Evolutionary conservation across 2,797 vertebrate species (phyloP), one percentile per base, ranked within the genome.

Genomic region (Philypnodon macrostomus): DNA sequence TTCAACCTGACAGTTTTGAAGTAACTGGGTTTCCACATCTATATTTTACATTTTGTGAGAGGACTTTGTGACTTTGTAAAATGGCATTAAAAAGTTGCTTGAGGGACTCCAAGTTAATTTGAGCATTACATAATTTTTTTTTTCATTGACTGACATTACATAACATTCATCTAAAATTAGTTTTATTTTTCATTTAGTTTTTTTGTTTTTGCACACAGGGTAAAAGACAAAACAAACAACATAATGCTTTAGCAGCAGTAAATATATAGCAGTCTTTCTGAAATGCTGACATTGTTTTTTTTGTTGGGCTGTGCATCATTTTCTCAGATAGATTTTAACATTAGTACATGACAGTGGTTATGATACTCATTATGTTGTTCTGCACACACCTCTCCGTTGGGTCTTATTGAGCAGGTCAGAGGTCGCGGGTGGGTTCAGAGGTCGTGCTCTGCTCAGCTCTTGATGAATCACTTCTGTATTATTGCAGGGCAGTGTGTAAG

Each of bases 361-460:
- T 69, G 75, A 75, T 67, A 45, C 69, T 81, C 68, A 75, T 85
- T 81, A 80, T 73, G 71, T 53, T 65, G 65, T 75, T 84, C 67
- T 77, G 46, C 63, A 38, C 2, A 38, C 58, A 70, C 58, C 63
- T 56, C 39, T 49, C 16, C 27, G 53, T 39, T 49, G 70, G 72
- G 78, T 73, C 64, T 60, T 15, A 52, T 23, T 64, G 53, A 33
- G 60, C 39, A 63, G 73, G 65, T 64, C 77, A 75, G 39, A 73
- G 78, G 75, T 73, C 66, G 14, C 30, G 15, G 1, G 29, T 59
- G 75, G 73, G 67, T 34, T 66, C 38, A 30, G 37, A 61, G 70
- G 66, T 58, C 64, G 47, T 33, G 29, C 48, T 64, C 47, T 46
- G 35, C 17, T 66, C 64, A 60, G 64, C 53, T 40, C 1, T 58